Evolutionary conservation across 1,140 invertebrate genomes (phyloP), one percentile per base, ranked within the genome.

Genomic region (Drosophila pachea): DNA sequence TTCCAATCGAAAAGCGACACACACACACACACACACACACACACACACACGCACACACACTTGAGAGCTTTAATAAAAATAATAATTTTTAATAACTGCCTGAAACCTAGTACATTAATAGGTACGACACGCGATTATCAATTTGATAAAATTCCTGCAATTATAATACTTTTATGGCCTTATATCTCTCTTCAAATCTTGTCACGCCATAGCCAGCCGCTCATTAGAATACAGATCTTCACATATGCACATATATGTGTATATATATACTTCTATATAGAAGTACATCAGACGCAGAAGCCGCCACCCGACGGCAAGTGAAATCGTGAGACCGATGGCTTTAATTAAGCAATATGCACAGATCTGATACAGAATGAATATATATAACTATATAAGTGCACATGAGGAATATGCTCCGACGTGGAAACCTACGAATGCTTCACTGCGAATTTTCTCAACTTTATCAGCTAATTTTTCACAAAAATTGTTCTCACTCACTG

Each of bases 61-160:
- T 50, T 43, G 40, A 43, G 22, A 22, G 22, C 3, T 22, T 22
- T 22, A 22, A 22, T 22, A 22, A 22, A 22, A 22, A 22, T 22
- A 22, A 22, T 22, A 22, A 22, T 22, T 43, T 43, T 43, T 43
- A 14, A 43, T 43, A 43, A 43, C 40, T 43, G n/a, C 8, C 40
- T 32, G 22, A 12, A 55, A 7, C 29, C 11, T 31, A 7, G n/a
- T 55, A 12, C 7, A 53, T 16, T 38, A 14, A 11, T 16, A 53
- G 4, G 7, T n/a, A 38, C 8, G 14, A 33, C 35, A 56, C 31
- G 3, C 11, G 40, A 56, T 56, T 33, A 45, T 45, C 31, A 45
- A 9, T n/a, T 56, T 56, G 40, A 56, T 45, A 35, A 56, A 56
- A 45, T 35, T 56, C 31, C 16, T 32, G 40, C 40, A 56, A 32